Percentiles rank a stretch among this genome's conserved stretches.
These are phyloP conservation scores for Leptogaster cylindrica DNA, from an alignment of 2,888 invertebrate genomes.

Conservation along the genomic window DNA sequence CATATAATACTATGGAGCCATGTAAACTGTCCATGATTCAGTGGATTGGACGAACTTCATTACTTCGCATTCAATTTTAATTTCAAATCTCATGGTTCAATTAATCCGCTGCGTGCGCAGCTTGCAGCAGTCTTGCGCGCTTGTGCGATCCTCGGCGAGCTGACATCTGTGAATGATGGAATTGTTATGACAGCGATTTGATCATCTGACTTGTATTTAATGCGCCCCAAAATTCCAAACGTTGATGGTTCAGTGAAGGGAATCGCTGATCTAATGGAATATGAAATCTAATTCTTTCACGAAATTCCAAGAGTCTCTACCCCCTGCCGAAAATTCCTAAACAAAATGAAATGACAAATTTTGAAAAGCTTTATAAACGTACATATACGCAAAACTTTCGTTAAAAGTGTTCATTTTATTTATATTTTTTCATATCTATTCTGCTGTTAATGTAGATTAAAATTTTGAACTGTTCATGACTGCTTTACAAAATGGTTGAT, in stretches of 20 bases:
- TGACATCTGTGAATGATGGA: constrained; percentile 45
- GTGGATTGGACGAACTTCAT: constrained; percentile 41
- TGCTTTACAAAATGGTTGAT: no score
- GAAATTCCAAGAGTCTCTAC: no score
- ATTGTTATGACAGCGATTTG: constrained; percentile 46
- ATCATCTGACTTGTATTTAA: not conserved
- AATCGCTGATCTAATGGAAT: not conserved
- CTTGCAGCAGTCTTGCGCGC: constrained; percentile 7
- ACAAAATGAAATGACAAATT: no score
- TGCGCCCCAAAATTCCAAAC: not conserved
- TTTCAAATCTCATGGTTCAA: constrained; percentile 47
- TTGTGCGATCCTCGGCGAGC: constrained; percentile 29
- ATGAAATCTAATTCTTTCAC: no score
- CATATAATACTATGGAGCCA: constrained; percentile 27
- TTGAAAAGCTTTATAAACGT: no score
- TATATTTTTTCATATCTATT: no score
- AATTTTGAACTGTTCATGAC: no score
- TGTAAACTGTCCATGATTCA: constrained; percentile 35
- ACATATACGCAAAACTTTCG: no score
- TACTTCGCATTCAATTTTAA: constrained; percentile 47
- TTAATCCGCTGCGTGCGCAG: constrained; percentile 43
- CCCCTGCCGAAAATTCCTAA: no score
- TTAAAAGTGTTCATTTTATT: no score
- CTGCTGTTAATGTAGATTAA: no score
- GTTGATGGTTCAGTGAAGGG: not conserved